Evolutionary conservation across 1,140 invertebrate genomes (phyloP).

Genomic region (Drosophila punjabiensis): DNA sequence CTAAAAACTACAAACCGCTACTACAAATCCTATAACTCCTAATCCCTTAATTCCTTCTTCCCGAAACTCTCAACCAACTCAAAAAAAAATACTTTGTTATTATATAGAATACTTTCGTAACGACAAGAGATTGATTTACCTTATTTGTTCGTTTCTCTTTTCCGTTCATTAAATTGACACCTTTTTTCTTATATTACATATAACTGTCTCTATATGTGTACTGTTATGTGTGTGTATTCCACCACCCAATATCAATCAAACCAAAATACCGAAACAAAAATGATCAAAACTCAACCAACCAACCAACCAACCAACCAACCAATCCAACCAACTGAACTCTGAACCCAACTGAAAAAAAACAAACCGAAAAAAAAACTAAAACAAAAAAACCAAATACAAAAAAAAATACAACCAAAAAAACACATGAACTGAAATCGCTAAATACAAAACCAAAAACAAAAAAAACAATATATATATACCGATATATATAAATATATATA

Average conservation of each 20-base stretch:
- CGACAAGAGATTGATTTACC: slow-evolving; percentile 73
- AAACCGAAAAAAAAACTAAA: neutral
- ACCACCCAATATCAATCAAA: slow-evolving; percentile 70
- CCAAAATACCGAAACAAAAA: slow-evolving; percentile 50
- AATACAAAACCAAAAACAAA: slow-evolving; percentile 32
- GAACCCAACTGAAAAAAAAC: slow-evolving; percentile 53
- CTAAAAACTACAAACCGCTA: slow-evolving; percentile 26
- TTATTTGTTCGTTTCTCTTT: slow-evolving; percentile 77
- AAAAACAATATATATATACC: slow-evolving; percentile 49
- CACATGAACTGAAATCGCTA: slow-evolving; percentile 74
- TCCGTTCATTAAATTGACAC: slow-evolving; percentile 69
- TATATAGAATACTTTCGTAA: slow-evolving; percentile 66
- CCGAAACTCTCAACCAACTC: no score
- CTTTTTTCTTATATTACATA: slow-evolving; percentile 69
- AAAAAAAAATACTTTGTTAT: slow-evolving; percentile 38
- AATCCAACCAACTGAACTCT: slow-evolving; percentile 66
- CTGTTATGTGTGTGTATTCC: slow-evolving; percentile 78
- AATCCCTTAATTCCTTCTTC: neutral
- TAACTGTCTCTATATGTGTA: slow-evolving; percentile 79
- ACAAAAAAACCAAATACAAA: slow-evolving; percentile 20
- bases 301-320: slow-evolving; percentile 37
- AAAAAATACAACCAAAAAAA: slow-evolving; percentile 49
- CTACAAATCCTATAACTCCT: neutral
- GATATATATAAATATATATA: slow-evolving; percentile 64
- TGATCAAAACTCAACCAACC: slow-evolving; percentile 42